These are phyloP conservation scores for Lerema accius DNA, from an alignment of 1,140 invertebrate species.

Conservation along the genomic window DNA sequence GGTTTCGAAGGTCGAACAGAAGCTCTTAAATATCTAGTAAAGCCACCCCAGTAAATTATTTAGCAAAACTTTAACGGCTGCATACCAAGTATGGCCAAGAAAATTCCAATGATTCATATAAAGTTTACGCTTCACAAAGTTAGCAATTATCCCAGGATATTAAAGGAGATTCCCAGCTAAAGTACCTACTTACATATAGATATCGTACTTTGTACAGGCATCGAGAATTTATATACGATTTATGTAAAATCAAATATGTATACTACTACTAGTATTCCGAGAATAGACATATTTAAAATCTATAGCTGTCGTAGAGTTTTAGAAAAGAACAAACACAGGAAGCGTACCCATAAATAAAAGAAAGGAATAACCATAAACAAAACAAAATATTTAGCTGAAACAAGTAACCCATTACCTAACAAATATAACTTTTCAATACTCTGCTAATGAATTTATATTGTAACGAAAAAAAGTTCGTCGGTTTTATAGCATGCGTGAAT, in stretches of 20 bases:
- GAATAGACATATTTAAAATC: too few species aligned
- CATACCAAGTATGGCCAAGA: neutral
- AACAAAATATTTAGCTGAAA: neutral
- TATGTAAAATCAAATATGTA: too few species aligned
- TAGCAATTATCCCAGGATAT: neutral
- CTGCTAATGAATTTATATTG: conserved; percentile 24
- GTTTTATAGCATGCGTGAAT: conserved; percentile 32
- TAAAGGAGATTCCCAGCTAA: too few species aligned
- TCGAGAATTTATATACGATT: too few species aligned
- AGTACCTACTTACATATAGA: too few species aligned
- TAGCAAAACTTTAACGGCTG: conserved; percentile 2
- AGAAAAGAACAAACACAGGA: too few species aligned
- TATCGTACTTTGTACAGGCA: too few species aligned
- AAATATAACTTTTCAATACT: neutral
- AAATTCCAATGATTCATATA: neutral
- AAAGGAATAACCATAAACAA: too few species aligned
- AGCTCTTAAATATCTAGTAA: conserved; percentile 2
- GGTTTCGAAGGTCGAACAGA: conserved; percentile 14
- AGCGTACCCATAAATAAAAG: too few species aligned
- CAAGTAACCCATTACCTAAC: neutral
- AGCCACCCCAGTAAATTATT: neutral
- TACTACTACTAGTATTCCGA: too few species aligned
- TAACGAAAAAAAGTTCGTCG: conserved; percentile 15
- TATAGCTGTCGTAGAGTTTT: too few species aligned
- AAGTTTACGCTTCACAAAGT: neutral